These are phyloP conservation scores for Hydrocynus forskahlii DNA, from an alignment of 2,797 vertebrate species.

Conservation along the genomic window DNA sequence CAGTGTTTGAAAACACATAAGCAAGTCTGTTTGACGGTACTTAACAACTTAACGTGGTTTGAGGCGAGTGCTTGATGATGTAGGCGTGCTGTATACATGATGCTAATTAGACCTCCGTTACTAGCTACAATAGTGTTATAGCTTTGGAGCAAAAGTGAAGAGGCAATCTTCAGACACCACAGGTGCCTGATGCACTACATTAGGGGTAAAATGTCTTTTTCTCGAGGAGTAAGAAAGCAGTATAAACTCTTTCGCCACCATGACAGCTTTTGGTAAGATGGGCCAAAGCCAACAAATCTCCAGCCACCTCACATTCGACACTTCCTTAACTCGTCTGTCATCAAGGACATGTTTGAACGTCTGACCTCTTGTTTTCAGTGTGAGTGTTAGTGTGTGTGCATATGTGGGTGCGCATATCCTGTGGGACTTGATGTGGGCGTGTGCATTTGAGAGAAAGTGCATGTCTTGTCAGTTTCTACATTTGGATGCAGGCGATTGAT, in stretches of 20 bases:
- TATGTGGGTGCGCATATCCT: neutral
- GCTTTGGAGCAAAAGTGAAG: no score
- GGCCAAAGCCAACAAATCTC: neutral
- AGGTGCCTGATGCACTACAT: neutral
- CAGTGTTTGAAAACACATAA: no score
- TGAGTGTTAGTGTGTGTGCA: neutral
- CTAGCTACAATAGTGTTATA: no score
- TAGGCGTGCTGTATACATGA: no score
- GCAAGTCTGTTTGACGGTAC: no score
- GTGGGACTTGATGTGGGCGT: neutral
- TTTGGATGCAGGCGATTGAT: neutral
- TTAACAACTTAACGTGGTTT: no score
- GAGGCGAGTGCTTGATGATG: no score
- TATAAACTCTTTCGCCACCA: neutral
- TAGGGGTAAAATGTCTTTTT: neutral
- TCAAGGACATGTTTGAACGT: neutral
- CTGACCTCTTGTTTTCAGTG: constrained; percentile 21
- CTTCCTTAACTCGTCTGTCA: constrained; percentile 1
- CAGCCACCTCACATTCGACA: neutral
- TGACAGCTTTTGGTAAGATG: neutral
- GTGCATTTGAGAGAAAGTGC: neutral
- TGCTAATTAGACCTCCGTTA: no score
- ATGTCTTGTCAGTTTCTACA: neutral
- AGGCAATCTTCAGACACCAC: no score
- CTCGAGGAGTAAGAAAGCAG: neutral